Evolutionary conservation across 2,888 invertebrate species (phyloP).

Genomic region (Cataglyphis albicans): DNA sequence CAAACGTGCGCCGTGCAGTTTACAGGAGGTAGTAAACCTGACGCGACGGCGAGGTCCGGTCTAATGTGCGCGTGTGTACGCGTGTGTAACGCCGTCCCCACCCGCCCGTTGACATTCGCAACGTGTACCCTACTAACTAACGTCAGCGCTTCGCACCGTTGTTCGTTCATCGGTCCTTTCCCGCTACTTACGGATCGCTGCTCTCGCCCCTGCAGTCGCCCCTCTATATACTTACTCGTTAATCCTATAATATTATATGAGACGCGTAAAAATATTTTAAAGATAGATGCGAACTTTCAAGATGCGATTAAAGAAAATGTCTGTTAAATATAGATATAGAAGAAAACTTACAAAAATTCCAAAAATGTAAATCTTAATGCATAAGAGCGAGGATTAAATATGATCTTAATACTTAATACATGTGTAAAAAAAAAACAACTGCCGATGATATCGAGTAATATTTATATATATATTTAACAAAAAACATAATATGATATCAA

Average conservation of each 20-base stretch:
- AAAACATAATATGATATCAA: background rate
- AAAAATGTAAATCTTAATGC: background rate
- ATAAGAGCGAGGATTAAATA: background rate
- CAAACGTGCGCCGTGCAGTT: conserved; percentile 63
- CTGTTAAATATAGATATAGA: background rate
- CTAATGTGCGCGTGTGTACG: conserved; percentile 48
- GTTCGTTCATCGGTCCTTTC: conserved; percentile 20
- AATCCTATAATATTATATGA: background rate
- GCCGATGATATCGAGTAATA: background rate
- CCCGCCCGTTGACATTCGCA: conserved; percentile 40
- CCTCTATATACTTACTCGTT: background rate
- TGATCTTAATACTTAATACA: background rate
- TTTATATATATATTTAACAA: background rate
- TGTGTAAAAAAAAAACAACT: background rate
- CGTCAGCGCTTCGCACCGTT: conserved; percentile 46
- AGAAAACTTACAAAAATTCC: background rate
- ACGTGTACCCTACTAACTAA: conserved; percentile 54
- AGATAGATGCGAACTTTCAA: background rate
- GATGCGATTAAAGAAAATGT: background rate
- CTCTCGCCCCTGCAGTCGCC: conserved; percentile 10
- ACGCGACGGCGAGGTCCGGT: conserved; percentile 39
- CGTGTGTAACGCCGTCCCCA: conserved; percentile 10
- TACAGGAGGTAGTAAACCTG: conserved; percentile 55
- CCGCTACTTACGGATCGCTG: conserved; percentile 26
- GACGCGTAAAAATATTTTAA: background rate